Evolutionary conservation across 53 echinoderm and acorn worm species (phyloP), one percentile per base, ranked within the genome.

Genomic region (Temnopleurus reevesii): DNA sequence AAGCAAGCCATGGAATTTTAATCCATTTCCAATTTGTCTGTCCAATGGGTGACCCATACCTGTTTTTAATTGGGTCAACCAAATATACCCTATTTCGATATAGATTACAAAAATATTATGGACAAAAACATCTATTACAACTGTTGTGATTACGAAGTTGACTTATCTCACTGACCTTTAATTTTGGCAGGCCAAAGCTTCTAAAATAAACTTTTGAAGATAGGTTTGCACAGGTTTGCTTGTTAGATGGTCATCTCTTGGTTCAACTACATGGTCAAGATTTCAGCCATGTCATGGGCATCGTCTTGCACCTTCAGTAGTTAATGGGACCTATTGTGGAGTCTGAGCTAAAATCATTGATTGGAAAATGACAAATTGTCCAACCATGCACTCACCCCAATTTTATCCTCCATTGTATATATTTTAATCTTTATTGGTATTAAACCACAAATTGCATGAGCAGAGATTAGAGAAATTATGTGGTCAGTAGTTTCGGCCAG

Each of bases 141-240:
- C 21, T 71, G 71, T 71, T 71, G 38, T 71, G 71, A 41, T 71
- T 19, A 41, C 41, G 41, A 21, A 71, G 41, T 71, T 71, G 15
- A 71, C 71, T 71, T 71, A 71, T 71, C 41, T 15, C 41, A 41
- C 10, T 71, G 71, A 71, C 71, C 71, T 41, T 71, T 71, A 38
- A 41, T 43, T 41, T 5, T 43, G 71, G 71, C 71, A 71, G 71
- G 21, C 71, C 23, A 41, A 71, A 21, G 36, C 71, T 71, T 19
- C n/a, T 71, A 71, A 71, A 71, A 71, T 71, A 71, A 71, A 71
- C 71, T 71, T 71, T 71, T 43, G 41, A 71, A 71, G 71, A 71
- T 71, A 71, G 41, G 8, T 43, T 71, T 6, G 41, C 9, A 17
- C 71, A 71, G 41, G n/a, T 5, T 38, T 38, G 71, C 71, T 43